Conservation (phyloP, 2,888 invertebrate species). For the Drosophila seclusa region DNA sequence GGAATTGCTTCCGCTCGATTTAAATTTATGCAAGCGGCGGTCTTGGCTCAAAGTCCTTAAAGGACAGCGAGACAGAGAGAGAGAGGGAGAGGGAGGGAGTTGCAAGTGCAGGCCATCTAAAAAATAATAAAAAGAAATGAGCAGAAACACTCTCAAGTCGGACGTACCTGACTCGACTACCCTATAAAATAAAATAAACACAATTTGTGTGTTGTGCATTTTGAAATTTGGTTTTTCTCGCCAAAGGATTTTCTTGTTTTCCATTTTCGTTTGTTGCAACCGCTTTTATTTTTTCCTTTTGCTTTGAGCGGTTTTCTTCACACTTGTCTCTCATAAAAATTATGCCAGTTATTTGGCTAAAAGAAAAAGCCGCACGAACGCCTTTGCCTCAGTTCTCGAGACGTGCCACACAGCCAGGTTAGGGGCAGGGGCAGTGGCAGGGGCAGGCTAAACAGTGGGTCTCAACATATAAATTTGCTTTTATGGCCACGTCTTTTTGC, state of each 20-base stretch:
- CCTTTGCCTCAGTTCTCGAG: slow-evolving; percentile 48
- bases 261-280: slow-evolving; percentile 43
- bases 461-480: slow-evolving; percentile 33
- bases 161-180: slow-evolving; percentile 17
- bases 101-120: slow-evolving; percentile 29
- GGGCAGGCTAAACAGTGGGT: neutral
- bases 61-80: slow-evolving; percentile 17
- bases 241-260: slow-evolving; percentile 40
- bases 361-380: neutral
- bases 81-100: slow-evolving; percentile 15
- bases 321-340: slow-evolving; percentile 67
- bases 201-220: slow-evolving; percentile 55
- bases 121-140: slow-evolving; percentile 7
- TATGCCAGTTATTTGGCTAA: slow-evolving; percentile 48
- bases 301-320: slow-evolving; percentile 51
- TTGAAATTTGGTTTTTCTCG: slow-evolving; percentile 12
- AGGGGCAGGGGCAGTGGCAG: neutral
- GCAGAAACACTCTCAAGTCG: slow-evolving; percentile 4
- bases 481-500: slow-evolving; percentile 46
- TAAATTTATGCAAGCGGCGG: slow-evolving; percentile 57
- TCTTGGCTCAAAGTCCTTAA: slow-evolving; percentile 44
- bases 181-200: slow-evolving; percentile 16
- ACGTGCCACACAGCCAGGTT: slow-evolving; percentile 42
- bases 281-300: slow-evolving; percentile 47
- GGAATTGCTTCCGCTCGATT: slow-evolving; percentile 65